These are phyloP conservation scores for Catharus bicknelli DNA, from an alignment of 2,113 vertebrate species.

Conservation along the genomic window DNA sequence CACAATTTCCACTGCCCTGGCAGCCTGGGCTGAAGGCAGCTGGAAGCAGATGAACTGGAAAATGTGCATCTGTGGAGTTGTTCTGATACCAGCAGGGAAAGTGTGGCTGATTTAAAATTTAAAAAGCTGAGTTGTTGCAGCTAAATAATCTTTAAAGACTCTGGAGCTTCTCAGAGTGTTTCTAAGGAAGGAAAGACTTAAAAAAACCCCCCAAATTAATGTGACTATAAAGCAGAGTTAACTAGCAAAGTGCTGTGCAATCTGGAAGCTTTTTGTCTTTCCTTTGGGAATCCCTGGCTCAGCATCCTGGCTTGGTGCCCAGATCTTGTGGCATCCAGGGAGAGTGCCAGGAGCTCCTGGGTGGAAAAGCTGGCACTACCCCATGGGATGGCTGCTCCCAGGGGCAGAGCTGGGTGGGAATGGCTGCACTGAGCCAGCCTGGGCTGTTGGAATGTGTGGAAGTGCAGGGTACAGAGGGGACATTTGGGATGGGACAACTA, in stretches of 20 bases:
- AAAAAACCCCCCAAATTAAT: background rate
- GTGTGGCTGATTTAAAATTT: background rate
- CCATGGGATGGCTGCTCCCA: background rate
- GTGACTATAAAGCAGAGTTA: background rate
- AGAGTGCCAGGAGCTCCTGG: background rate
- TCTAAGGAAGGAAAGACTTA: background rate
- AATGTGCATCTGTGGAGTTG: background rate
- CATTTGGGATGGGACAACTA: background rate
- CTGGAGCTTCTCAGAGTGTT: background rate
- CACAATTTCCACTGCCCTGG: background rate
- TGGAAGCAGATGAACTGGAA: background rate
- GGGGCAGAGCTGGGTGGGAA: background rate
- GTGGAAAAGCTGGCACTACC: background rate
- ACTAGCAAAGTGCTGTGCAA: background rate
- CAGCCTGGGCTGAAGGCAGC: background rate
- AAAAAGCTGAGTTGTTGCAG: background rate
- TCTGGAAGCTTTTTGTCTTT: background rate
- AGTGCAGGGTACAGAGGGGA: background rate
- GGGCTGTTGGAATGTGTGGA: background rate
- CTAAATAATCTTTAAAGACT: background rate
- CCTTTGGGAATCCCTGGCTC: background rate
- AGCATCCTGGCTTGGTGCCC: background rate
- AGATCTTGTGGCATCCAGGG: background rate
- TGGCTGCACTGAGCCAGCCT: fast-evolving
- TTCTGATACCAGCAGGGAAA: background rate